Base-by-base conservation (phyloP, 1,140 invertebrate species). In the Ctenoplectra terminalis region DNA sequence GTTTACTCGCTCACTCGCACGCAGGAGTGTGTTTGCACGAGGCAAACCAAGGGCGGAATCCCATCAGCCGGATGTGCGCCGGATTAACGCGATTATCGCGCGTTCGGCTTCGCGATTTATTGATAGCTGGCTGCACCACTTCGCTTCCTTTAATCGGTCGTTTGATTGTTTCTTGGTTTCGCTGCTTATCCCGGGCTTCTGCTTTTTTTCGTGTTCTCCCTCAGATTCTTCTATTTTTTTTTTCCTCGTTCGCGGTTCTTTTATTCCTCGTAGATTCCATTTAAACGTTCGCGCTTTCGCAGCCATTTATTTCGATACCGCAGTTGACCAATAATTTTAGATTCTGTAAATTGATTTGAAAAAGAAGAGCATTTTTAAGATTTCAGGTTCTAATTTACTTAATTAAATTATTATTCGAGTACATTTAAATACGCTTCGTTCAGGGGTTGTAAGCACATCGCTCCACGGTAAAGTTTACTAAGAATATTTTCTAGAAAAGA, bases 71-170 rank as follows among this genome's bases (percentile, higher is more conserved):
- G 50, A 74, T 81, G 78, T 63, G 60, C 60, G 60, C 71, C 71
- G 71, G 78, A 81, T 81, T 81, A 81, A 81, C 78, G 71, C 71
- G 71, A 81, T 75, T 81, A 81, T 81, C 71, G 71, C 71, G 31
- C 71, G 78, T 82, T 83, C 58, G 69, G 69, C 77, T 80, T 80
- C 34, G n/a, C 69, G 77, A 80, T 80, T 80, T 80, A 80, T 80
- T 52, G 77, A 80, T 80, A 80, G 34, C 58, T 70, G 60, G 20
- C 56, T 46, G 26, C 43, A 70, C 67, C 67, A 72, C 67, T 72
- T 61, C 31, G 52, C 26, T 61, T 34, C 67, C 76, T 79, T 79
- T 72, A 79, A 79, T 79, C 76, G 67, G 67, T 56, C 76, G 67
- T 72, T 79, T 79, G 46, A 79, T 79, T 79, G 67, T 79, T 79